phyloP scores from a whole-genome alignment of 2,888 invertebrate species.

The Dermolepida albohirtum region DNA sequence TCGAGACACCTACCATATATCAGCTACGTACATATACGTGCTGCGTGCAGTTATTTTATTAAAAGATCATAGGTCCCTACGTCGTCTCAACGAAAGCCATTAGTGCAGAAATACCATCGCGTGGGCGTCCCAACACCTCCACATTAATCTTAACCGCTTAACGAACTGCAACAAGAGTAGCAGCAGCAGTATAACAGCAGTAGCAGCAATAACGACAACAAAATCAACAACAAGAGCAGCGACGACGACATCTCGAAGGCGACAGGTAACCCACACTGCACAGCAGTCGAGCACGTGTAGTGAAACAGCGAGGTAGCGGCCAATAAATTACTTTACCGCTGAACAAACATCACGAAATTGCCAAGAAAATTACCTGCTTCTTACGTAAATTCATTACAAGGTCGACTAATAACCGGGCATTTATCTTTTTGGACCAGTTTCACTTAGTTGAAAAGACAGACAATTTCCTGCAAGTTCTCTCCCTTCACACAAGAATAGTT shows the following conservation, averaged over 20 bases:
- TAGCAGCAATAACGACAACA: neutral
- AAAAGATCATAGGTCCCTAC: constrained; percentile 45
- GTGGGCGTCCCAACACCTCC: constrained; percentile 50
- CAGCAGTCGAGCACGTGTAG: constrained; percentile 25
- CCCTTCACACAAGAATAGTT: too few relatives aligned
- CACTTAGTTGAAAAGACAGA: neutral
- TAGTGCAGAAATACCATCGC: constrained; percentile 48
- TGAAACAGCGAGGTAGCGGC: constrained; percentile 37
- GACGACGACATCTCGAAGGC: constrained; percentile 13
- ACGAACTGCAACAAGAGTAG: constrained; percentile 20
- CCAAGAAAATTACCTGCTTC: constrained; percentile 64
- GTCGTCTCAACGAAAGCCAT: constrained; percentile 46
- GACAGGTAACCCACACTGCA: constrained; percentile 32
- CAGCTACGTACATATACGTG: constrained; percentile 22
- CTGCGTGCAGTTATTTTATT: constrained; percentile 46
- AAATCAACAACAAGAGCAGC: constrained; percentile 18
- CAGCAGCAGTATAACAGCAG: neutral
- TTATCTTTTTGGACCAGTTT: constrained; percentile 52
- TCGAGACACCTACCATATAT: constrained; percentile 13
- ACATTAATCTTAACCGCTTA: constrained; percentile 48
- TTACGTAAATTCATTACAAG: constrained; percentile 61
- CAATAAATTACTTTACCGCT: constrained; percentile 59
- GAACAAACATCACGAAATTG: constrained; percentile 64
- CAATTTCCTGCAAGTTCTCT: too few relatives aligned
- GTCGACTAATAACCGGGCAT: constrained; percentile 61